Evolutionary conservation across 1,140 invertebrate genomes (phyloP).

Genomic region (Drosophila sulfurigaster): DNA sequence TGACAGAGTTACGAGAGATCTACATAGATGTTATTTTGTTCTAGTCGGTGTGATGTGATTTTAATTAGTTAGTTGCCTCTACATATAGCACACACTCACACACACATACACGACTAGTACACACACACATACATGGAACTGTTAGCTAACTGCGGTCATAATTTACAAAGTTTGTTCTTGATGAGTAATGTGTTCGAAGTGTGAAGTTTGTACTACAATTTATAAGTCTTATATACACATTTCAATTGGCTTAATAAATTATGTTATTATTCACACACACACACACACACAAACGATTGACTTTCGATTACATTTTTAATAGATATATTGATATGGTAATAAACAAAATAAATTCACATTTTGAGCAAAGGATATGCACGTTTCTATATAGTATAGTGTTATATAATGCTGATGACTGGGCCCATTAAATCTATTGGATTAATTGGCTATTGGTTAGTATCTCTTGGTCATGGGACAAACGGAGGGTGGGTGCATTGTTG

Average conservation of each 20-base stretch:
- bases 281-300: neutral
- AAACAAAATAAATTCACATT: neutral
- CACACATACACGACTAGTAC: neutral
- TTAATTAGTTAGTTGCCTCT: conserved; percentile 24
- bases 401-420: neutral
- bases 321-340: neutral
- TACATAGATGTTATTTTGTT: conserved; percentile 14
- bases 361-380: neutral
- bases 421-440: neutral
- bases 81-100: neutral
- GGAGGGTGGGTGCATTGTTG: neutral
- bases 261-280: neutral
- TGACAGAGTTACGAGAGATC: conserved; percentile 26
- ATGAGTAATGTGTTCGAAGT: conserved; percentile 9
- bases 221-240: conserved; percentile 2
- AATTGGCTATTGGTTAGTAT: conserved; percentile 14
- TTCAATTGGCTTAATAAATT: neutral
- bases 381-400: neutral
- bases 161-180: neutral
- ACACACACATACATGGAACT: neutral
- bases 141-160: neutral
- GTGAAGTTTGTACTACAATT: neutral
- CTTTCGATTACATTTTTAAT: neutral
- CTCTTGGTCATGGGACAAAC: neutral
- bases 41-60: conserved; percentile 11